These are phyloP conservation scores for Irena cyanogastra DNA, from an alignment of 2,113 vertebrate species.

Conservation along the genomic window DNA sequence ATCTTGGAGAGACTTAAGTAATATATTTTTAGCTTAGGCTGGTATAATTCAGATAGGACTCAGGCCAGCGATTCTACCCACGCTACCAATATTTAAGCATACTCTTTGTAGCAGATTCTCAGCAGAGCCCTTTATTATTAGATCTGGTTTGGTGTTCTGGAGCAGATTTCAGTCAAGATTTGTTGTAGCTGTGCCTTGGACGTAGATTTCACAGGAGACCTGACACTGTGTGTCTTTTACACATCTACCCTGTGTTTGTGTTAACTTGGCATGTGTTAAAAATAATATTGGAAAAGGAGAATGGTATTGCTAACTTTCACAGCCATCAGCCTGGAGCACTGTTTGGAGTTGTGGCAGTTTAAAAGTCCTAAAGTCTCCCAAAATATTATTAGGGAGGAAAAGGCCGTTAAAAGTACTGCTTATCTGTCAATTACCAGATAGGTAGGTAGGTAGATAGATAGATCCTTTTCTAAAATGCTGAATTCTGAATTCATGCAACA, in stretches of 20 bases:
- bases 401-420: neutral
- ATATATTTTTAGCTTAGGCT: constrained; percentile 31
- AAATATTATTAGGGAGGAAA: neutral
- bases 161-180: neutral
- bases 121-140: neutral
- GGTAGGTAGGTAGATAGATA: neutral
- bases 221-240: neutral
- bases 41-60: constrained; percentile 26
- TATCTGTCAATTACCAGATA: neutral
- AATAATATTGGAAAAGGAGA: constrained; percentile 10
- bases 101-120: neutral
- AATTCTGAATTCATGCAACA: neutral
- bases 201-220: neutral
- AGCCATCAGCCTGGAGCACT: neutral
- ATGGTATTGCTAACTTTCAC: constrained; percentile 7
- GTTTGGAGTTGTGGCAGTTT: neutral
- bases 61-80: neutral
- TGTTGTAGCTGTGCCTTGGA: neutral
- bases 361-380: neutral
- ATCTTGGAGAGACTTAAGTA: neutral
- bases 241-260: neutral
- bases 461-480: neutral
- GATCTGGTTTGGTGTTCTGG: neutral
- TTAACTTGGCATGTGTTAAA: constrained; percentile 14
- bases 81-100: neutral